These are phyloP conservation scores for Pristionchus arcanus DNA, from an alignment of 2,888 invertebrate species.

Conservation along the genomic window DNA sequence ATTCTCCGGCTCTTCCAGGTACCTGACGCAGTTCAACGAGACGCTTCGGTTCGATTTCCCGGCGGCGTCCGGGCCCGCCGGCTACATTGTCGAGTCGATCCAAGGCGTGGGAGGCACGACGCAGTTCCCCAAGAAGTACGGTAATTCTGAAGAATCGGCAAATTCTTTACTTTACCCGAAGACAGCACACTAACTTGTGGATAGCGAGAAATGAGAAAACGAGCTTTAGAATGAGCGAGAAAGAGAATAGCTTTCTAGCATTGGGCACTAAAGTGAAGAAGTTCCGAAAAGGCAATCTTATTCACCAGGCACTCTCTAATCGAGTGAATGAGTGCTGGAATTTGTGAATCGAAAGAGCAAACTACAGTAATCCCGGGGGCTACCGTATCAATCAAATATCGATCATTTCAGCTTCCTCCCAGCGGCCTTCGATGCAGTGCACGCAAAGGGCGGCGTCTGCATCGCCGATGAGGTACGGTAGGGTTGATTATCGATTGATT, in stretches of 20 bases:
- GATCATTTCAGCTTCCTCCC: conserved; percentile 83
- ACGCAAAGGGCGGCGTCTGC: conserved; percentile 90
- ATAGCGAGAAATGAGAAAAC: no score
- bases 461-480: conserved; percentile 88
- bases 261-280: no score
- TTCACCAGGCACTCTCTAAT: no score
- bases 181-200: no score
- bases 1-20: conserved; percentile 80
- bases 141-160: no score
- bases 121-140: conserved; percentile 86
- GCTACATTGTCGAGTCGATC: conserved; percentile 94
- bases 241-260: no score
- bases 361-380: no score
- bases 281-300: no score
- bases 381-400: not conserved
- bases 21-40: conserved; percentile 89
- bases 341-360: no score
- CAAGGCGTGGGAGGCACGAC: conserved; percentile 95
- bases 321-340: no score
- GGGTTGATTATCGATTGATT: not conserved
- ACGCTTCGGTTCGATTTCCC: conserved; percentile 88
- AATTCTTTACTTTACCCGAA: no score
- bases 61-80: conserved; percentile 85
- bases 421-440: conserved; percentile 88
- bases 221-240: no score